phyloP scores from a whole-genome alignment of 2,113 vertebrate genomes.

The Copsychus sechellarum region DNA sequence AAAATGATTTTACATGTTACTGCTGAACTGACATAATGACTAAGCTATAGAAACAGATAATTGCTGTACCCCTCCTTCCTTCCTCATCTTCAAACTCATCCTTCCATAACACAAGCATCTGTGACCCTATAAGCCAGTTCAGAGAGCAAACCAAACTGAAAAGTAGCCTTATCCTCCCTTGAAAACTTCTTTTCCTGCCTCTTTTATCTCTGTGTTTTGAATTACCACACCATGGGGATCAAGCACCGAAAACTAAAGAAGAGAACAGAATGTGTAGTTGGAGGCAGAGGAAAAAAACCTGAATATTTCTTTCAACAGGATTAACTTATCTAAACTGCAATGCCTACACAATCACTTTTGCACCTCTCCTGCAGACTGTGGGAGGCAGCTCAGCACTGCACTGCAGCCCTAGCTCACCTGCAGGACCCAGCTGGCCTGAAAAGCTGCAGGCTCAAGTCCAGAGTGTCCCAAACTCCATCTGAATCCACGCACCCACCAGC shows the following conservation, averaged over 20 bases:
- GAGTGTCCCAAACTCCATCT: not conserved
- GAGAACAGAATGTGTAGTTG: not conserved
- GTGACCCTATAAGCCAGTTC: not conserved
- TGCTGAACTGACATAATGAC: not conserved
- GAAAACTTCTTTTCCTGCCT: not conserved
- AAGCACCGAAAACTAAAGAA: not conserved
- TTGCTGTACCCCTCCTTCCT: not conserved
- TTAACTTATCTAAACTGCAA: not conserved
- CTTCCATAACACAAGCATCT: not conserved
- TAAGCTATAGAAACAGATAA: not conserved
- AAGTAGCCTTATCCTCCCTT: not conserved
- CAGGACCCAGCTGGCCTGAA: not conserved
- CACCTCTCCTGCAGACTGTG: not conserved
- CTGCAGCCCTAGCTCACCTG: not conserved
- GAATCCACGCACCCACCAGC: fast-evolving
- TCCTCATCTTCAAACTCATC: not conserved
- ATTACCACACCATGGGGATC: not conserved
- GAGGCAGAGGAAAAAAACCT: not conserved
- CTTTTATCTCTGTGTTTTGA: not conserved
- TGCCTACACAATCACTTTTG: not conserved
- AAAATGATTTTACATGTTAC: not conserved
- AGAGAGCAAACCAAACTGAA: not conserved
- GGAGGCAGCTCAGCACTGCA: not conserved
- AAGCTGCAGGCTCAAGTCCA: not conserved
- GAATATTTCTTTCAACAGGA: not conserved